Evolutionary conservation across 2,113 vertebrate species (phyloP), one percentile per base, ranked within the genome.

Genomic region (Misgurnus mizolepis): DNA sequence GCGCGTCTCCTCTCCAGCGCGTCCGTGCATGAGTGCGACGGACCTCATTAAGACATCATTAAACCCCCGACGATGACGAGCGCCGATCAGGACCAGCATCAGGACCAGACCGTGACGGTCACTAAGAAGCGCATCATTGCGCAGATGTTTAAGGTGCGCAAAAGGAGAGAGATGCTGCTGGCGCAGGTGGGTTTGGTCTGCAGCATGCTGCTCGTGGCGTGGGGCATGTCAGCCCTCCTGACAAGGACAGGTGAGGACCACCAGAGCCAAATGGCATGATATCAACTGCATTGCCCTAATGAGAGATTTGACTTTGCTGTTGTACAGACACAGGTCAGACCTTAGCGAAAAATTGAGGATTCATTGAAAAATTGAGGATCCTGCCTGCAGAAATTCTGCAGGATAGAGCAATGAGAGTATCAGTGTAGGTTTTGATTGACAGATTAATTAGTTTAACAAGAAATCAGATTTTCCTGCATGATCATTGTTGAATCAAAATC

Each of bases 171-270:
- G 93, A 96, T 96, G 96, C 91, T 98, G 79, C 90, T 93, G 72
- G 95, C 94, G 66, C 97, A 98, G 89, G 93, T 96, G 87, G 95
- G 93, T 87, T 95, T 96, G 83, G 88, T 97, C 91, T 97, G 96
- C 95, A 94, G 94, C 79, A 90, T 95, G 88, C 94, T 98, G 85
- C 91, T 95, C 88, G 89, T 95, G 90, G 94, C 88, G 71, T 97
- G 96, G 95, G 92, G 92, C 89, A 92, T 95, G 92, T 94, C 95
- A 77, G 89, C 90, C 86, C 86, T 97, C 81, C 86, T 96, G 12
- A 92, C 94, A 85, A 92, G 93, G 88, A 91, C 91, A 92, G 97
- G 97, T 98, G 93, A 95, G 96, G 91, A 53, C 68, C 41, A 22
- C 47, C 65, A 34, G 41, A n/a, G 43, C 11, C 8, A 47, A 10